Conservation (phyloP, 64 coral and sea anemone genomes). For the Pachyseris speciosa region DNA sequence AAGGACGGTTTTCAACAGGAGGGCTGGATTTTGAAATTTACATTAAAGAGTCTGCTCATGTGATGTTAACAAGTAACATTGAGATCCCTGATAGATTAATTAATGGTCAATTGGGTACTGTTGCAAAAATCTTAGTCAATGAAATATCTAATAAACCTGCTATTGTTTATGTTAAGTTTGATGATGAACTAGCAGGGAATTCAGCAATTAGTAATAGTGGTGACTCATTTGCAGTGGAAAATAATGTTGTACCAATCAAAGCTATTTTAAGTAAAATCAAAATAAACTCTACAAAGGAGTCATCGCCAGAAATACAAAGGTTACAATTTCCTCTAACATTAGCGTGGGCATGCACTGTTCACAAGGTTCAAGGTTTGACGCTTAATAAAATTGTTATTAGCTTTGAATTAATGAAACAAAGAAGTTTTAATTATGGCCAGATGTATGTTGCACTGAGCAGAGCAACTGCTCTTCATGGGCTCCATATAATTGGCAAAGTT, state of each 20-base stretch:
- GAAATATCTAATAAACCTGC: conserved; percentile 9
- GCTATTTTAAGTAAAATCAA: conserved; percentile 49
- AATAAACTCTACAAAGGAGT: neutral
- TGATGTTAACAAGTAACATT: conserved; percentile 43
- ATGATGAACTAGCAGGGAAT: neutral
- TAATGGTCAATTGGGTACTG: conserved; percentile 53
- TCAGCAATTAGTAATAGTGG: neutral
- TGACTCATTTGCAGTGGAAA: conserved; percentile 31
- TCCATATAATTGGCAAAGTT: conserved; percentile 30
- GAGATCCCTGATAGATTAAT: conserved; percentile 43
- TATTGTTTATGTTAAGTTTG: conserved; percentile 29
- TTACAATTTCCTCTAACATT: conserved; percentile 51
- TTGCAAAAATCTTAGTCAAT: neutral
- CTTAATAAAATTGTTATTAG: conserved; percentile 36
- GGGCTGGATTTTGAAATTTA: conserved; percentile 47
- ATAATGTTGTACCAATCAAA: conserved; percentile 14
- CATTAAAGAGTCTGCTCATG: conserved; percentile 33
- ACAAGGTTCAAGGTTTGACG: conserved; percentile 52
- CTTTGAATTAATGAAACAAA: conserved; percentile 24
- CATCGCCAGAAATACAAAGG: conserved; percentile 56
- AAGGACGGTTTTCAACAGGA: conserved; percentile 27
- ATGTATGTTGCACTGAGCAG: conserved; percentile 56
- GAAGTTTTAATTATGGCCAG: conserved; percentile 38
- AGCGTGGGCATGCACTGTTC: conserved; percentile 37
- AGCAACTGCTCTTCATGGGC: conserved; percentile 14